A percentile compares a stretch with the other conserved stretches of the same genome.
Evolutionary conservation across 2,797 vertebrate species (phyloP).

Genomic region (Centroberyx gerrardi): DNA sequence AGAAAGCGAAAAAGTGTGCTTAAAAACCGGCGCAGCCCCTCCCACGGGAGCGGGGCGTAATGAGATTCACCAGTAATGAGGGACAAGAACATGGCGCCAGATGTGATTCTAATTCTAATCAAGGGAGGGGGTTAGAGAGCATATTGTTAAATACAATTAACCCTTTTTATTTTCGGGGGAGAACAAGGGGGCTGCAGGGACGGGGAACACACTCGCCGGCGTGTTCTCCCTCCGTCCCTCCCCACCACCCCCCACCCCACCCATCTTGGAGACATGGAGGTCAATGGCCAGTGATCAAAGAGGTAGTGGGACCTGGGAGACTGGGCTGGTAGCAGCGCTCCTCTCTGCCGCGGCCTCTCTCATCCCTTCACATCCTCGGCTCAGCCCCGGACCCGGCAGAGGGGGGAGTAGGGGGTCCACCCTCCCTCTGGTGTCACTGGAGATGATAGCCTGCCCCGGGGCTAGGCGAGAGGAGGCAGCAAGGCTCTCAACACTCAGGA

Average conservation of each 20-base stretch:
- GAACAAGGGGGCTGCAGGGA: slow-evolving; percentile 61
- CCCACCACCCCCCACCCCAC: slow-evolving; percentile 34
- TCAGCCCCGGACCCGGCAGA: slow-evolving; percentile 31
- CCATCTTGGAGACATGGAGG: slow-evolving; percentile 65
- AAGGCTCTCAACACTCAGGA: slow-evolving; percentile 60
- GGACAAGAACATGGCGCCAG: slow-evolving; percentile 84
- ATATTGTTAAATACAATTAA: slow-evolving; percentile 89
- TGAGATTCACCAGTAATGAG: slow-evolving; percentile 90
- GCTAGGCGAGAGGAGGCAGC: slow-evolving; percentile 69
- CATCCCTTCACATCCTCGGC: slow-evolving; percentile 50
- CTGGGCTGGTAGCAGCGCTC: slow-evolving; percentile 42
- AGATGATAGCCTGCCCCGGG: slow-evolving; percentile 78
- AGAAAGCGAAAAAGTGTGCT: slow-evolving; percentile 82
- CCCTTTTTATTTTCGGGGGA: slow-evolving; percentile 79
- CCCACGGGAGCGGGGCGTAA: slow-evolving; percentile 79
- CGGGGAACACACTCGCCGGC: slow-evolving; percentile 45
- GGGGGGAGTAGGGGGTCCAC: slow-evolving; percentile 42
- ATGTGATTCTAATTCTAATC: slow-evolving; percentile 89
- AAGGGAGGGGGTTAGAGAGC: slow-evolving; percentile 74
- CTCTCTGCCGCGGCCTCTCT: slow-evolving; percentile 51
- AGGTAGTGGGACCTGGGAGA: slow-evolving; percentile 67
- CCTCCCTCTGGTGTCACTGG: slow-evolving; percentile 74
- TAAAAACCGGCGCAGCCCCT: slow-evolving; percentile 75
- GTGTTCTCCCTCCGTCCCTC: slow-evolving; percentile 37
- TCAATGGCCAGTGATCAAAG: slow-evolving; percentile 77